Base-by-base conservation (phyloP, 2,113 vertebrate genomes). In the Scomber scombrus region DNA sequence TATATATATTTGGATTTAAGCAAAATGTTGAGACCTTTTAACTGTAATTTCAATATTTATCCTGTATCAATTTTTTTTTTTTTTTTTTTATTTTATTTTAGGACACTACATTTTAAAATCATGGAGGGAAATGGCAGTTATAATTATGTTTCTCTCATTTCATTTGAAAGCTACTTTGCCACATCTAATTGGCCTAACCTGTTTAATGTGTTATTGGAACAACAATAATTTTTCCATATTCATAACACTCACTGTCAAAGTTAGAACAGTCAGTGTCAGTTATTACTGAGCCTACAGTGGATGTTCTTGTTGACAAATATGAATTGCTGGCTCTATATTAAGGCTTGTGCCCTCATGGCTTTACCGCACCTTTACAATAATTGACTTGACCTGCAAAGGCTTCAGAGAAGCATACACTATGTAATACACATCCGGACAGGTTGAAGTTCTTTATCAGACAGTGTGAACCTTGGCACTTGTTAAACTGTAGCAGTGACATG, bases 211-310 rank as follows among this genome's bases (percentile, higher is more conserved):
- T 66, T 54, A 52, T 23, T 52, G 12, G 66, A 43, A 55, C 26
- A 63, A 40, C 12, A 69, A 34, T 31, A 54, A 75, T 55, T 21
- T 40, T 52, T 26, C 11, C 43, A 47, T 47, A 63, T 66, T 72
- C 34, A 14, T 56, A 75, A 80, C 43, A 63, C 40, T 46, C 61
- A 46, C 45, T 52, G 43, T 40, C 55, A 45, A 51, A 21, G 34
- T 34, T 72, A 40, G 34, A 65, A 29, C 55, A 26, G 47, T 61
- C 63, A 80, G 62, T 73, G 49, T 55, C 71, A 57, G 65, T 76
- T 64, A 19, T 62, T 60, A 75, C 52, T 78, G n/a, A 76, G 56
- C 18, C 43, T 34, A 45, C 54, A 50, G 49, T 61, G 29, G 49
- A 9, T 55, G 34, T 21, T 57, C 11, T 57, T 61, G 6, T 60